A percentile compares a stretch with the other conserved stretches of the same genome.
Evolutionary conservation across 2,888 invertebrate genomes (phyloP).

Genomic region (Drosophila tripunctata): DNA sequence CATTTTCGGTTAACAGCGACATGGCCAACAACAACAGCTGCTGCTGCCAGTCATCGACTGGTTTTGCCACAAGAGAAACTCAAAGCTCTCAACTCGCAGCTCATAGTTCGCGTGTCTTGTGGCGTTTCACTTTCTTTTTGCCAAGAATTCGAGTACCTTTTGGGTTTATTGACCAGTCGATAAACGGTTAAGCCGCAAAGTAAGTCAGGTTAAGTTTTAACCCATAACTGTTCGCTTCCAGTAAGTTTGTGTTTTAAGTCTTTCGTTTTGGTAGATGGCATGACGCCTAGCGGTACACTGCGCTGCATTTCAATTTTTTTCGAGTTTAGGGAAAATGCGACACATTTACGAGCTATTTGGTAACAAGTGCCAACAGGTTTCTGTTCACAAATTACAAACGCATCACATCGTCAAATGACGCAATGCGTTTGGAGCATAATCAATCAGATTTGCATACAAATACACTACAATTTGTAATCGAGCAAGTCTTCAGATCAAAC

Average conservation of each 20-base stretch:
- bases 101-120: conserved; percentile 25
- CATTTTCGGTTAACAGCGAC: conserved; percentile 27
- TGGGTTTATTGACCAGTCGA: conserved; percentile 65
- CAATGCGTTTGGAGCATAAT: conserved; percentile 31
- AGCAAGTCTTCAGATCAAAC: conserved; percentile 5
- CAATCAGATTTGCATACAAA: conserved; percentile 22
- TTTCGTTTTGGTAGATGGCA: conserved; percentile 51
- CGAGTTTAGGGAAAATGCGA: conserved; percentile 18
- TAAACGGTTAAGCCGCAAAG: conserved; percentile 14
- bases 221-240: conserved; percentile 30
- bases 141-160: conserved; percentile 62
- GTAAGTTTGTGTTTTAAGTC: conserved; percentile 69
- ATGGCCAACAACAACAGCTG: background rate
- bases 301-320: conserved; percentile 61
- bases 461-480: background rate
- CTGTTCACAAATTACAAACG: conserved; percentile 26
- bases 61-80: conserved; percentile 74
- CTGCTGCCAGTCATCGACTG: conserved; percentile 59
- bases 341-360: conserved; percentile 47
- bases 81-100: conserved; percentile 3
- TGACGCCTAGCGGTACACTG: conserved; percentile 31
- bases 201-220: conserved; percentile 22
- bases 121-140: conserved; percentile 75
- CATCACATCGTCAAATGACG: conserved; percentile 47
- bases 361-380: conserved; percentile 51